These are phyloP conservation scores for Petrolisthes manimaculis DNA, from an alignment of 2,888 invertebrate genomes.

Conservation along the genomic window DNA sequence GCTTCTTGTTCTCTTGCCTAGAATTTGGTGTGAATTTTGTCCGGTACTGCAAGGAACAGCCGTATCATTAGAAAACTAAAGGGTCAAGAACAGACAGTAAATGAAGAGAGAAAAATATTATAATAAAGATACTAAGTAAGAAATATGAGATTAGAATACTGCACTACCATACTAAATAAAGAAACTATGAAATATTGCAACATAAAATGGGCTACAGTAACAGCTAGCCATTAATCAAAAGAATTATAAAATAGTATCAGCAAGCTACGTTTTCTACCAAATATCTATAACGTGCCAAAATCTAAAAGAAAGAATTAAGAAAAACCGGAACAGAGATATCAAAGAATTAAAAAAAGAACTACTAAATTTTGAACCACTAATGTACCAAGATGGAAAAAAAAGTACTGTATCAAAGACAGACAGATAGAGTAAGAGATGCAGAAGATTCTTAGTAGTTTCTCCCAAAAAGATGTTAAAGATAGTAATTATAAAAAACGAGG, in stretches of 20 bases:
- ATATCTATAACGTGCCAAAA: background rate
- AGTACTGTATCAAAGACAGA: too few species aligned
- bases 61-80: conserved; percentile 5
- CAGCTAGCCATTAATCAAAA: background rate
- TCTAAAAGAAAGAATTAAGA: background rate
- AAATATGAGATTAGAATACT: background rate
- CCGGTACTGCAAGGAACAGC: conserved; percentile 18
- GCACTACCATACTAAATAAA: background rate
- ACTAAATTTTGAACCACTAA: background rate
- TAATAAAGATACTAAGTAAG: background rate
- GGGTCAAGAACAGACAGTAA: background rate
- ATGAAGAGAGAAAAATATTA: too few species aligned
- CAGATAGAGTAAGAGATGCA: too few species aligned
- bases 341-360: background rate
- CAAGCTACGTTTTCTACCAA: background rate
- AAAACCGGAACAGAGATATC: background rate
- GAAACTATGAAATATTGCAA: background rate
- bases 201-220: background rate
- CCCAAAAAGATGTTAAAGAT: conserved; percentile 9
- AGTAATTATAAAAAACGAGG: background rate
- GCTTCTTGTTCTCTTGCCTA: conserved; percentile 4
- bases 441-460: background rate
- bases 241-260: background rate
- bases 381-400: too few species aligned
- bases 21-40: background rate